Base-by-base conservation (phyloP, 2,113 vertebrate genomes). In the Anarrhichthys ocellatus region DNA sequence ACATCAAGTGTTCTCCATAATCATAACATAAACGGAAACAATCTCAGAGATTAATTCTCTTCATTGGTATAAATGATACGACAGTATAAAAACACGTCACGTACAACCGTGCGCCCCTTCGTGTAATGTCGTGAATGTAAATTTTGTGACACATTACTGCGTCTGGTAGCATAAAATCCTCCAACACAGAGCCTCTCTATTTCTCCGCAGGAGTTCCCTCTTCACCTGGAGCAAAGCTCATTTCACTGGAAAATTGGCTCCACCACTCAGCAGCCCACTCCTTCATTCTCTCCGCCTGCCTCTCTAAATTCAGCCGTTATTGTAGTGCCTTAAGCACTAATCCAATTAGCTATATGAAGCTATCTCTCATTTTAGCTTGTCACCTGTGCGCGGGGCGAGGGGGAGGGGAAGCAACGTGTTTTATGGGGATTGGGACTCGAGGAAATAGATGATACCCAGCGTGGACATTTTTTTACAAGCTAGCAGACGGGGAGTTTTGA, bases 341-440 rank as follows among this genome's bases (percentile, higher is more conserved):
- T 91, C 87, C 91, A 96, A 93, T 93, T 94, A 96, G 73, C 87
- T 82, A 83, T 90, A 85, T 91, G 85, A 94, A 95, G 83, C 85
- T 91, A 90, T 93, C 73, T 71, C 92, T 95, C 89, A 92, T 85
- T 92, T 83, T 59, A 87, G 88, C 74, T 92, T 81, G 89, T 94
- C 80, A 93, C 83, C 92, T 88, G 91, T 42, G 58, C 89, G 71
- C 46, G 81, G 75, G 87, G 67, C 73, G 73, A 13, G 66, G 73
- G 80, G 48, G 66, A 67, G 59, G 70, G 54, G 24, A 40, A 27
- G 86, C 76, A 56, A 78, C 17, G 74, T 62, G 74, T 88, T 91
- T 87, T 79, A 87, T 82, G 85, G 68, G 78, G 76, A 90, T 82
- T 89, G 72, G 73, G 85, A 84, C 84, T 83, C 61, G 32, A n/a